These are phyloP conservation scores for Prochilodus magdalenae DNA, from an alignment of 2,113 vertebrate genomes.

Conservation along the genomic window DNA sequence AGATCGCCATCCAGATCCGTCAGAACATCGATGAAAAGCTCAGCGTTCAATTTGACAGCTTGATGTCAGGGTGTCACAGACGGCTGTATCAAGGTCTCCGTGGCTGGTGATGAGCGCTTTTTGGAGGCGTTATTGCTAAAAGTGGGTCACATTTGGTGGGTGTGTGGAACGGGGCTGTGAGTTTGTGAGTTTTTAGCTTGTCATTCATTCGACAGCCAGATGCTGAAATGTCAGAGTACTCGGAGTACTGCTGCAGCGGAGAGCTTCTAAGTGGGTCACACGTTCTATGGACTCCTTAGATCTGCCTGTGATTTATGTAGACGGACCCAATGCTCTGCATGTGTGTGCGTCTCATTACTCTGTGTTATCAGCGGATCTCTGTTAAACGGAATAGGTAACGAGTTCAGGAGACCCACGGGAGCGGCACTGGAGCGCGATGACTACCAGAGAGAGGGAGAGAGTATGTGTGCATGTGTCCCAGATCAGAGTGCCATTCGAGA, in stretches of 20 bases:
- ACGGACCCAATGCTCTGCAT: background rate
- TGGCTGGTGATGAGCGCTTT: no score
- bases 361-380: constrained; percentile 13
- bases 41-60: no score
- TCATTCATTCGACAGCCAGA: constrained; percentile 15
- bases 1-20: no score
- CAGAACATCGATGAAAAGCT: background rate
- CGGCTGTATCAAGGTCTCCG: no score
- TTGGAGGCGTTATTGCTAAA: no score
- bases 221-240: constrained; percentile 26
- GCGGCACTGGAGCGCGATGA: no score
- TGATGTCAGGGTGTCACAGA: no score
- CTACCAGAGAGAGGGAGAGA: background rate
- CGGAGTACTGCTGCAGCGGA: background rate
- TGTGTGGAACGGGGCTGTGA: background rate
- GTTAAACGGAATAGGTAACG: constrained; percentile 44
- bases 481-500: background rate
- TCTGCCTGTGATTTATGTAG: background rate
- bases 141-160: no score
- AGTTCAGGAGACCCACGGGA: constrained; percentile 30
- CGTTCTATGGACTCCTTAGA: background rate
- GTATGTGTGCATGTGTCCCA: constrained; percentile 14
- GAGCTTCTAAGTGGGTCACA: constrained; percentile 22
- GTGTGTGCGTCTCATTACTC: constrained; percentile 5
- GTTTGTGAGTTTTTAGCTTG: constrained; percentile 1